A percentile compares a stretch with the other conserved stretches of the same genome.
Evolutionary conservation across 1,140 invertebrate genomes (phyloP).

Genomic region (Neuroterus valhalla): DNA sequence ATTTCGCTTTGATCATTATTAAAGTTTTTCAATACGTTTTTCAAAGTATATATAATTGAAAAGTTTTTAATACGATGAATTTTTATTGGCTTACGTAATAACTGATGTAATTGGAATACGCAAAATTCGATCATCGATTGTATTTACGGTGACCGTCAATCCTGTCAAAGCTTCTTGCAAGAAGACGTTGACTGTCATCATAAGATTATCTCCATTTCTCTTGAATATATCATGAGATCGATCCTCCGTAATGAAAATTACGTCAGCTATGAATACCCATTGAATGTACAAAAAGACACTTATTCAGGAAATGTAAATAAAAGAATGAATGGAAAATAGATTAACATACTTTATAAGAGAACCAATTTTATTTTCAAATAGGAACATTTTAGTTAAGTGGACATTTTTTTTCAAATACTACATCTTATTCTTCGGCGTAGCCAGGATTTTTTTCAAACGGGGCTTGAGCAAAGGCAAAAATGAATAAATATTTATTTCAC

Average conservation of each 20-base stretch:
- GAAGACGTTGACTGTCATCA: slow-evolving; percentile 77
- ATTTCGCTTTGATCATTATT: too few species aligned
- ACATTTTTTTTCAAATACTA: too few species aligned
- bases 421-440: too few species aligned
- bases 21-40: too few species aligned
- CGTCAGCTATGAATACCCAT: slow-evolving; percentile 79
- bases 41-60: background rate
- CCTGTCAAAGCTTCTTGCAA: slow-evolving; percentile 82
- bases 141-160: slow-evolving; percentile 78
- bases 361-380: too few species aligned
- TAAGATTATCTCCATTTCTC: slow-evolving; percentile 83
- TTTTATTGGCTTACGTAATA: slow-evolving; percentile 73
- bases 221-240: slow-evolving; percentile 85
- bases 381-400: too few species aligned
- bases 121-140: slow-evolving; percentile 81
- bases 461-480: too few species aligned
- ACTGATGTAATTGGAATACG: slow-evolving; percentile 83
- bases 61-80: slow-evolving; percentile 19
- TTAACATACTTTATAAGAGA: too few species aligned
- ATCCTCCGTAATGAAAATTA: slow-evolving; percentile 90
- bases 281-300: slow-evolving; percentile 14
- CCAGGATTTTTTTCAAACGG: too few species aligned
- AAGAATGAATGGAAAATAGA: too few species aligned
- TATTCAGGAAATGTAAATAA: too few species aligned
- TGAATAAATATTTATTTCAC: too few species aligned